Percentiles rank a stretch among this genome's conserved stretches.
These are phyloP conservation scores for Tiliacea citrago DNA, from an alignment of 2,888 invertebrate species.

Conservation along the genomic window DNA sequence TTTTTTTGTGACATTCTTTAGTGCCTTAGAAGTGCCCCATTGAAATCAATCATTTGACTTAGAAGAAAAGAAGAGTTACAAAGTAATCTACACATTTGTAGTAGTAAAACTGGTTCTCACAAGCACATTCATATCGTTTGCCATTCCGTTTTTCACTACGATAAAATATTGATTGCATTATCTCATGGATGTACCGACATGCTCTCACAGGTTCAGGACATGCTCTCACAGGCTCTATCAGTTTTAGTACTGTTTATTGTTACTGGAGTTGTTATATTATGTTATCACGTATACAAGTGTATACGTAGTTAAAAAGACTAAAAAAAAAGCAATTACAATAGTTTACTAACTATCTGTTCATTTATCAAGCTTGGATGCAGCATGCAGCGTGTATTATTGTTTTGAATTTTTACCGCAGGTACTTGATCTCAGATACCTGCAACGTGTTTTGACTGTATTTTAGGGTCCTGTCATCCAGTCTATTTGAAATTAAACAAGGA, in stretches of 20 bases:
- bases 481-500: neutral
- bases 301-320: neutral
- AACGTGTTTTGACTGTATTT: neutral
- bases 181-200: constrained; percentile 29
- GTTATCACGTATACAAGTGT: neutral
- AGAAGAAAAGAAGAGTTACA: neutral
- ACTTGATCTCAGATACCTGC: neutral
- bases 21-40: neutral
- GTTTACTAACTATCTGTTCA: neutral
- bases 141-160: neutral
- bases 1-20: neutral
- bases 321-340: neutral
- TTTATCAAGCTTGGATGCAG: neutral
- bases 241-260: constrained; percentile 10
- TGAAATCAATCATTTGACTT: neutral
- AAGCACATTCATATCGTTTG: neutral
- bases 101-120: neutral
- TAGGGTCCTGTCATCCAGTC: neutral
- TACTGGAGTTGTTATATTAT: constrained; percentile 11
- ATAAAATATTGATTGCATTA: constrained; percentile 33
- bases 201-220: constrained; percentile 8
- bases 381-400: too few species aligned
- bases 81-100: neutral
- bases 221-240: constrained; percentile 51
- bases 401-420: too few species aligned